These are phyloP conservation scores for Salvelinus fontinalis DNA, from an alignment of 2,113 vertebrate species.

Conservation along the genomic window DNA sequence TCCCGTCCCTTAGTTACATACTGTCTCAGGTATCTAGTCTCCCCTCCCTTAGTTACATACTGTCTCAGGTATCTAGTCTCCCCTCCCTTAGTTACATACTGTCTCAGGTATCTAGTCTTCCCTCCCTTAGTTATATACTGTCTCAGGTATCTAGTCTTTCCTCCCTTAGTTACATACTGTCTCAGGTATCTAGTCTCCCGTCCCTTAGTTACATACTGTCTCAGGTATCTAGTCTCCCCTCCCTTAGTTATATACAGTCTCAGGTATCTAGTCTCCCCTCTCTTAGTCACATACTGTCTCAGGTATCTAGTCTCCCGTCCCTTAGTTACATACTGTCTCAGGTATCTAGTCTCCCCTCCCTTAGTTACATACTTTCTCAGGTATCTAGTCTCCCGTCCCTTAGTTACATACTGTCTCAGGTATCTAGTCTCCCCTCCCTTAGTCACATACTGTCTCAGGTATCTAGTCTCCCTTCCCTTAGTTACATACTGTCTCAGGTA, in stretches of 20 bases:
- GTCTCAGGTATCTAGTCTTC: not conserved
- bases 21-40: not conserved
- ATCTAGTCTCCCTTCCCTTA: not conserved
- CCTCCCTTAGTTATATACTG: not conserved
- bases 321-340: not conserved
- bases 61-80: constrained; percentile 11
- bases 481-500: not conserved
- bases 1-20: not conserved
- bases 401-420: not conserved
- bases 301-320: constrained; percentile 4
- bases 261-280: not conserved
- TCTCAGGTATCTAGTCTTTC: constrained; percentile 10
- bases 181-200: not conserved
- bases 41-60: not conserved
- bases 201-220: too few relatives aligned
- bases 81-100: not conserved
- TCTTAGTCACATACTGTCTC: not conserved
- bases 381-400: not conserved
- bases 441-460: not conserved
- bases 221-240: constrained; percentile 11
- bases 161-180: not conserved
- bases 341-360: not conserved
- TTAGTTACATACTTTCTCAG: constrained; percentile 5
- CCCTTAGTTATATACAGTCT: not conserved
- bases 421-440: not conserved